phyloP scores from a whole-genome alignment of 1,140 invertebrate genomes.

The Goniozus legneri region DNA sequence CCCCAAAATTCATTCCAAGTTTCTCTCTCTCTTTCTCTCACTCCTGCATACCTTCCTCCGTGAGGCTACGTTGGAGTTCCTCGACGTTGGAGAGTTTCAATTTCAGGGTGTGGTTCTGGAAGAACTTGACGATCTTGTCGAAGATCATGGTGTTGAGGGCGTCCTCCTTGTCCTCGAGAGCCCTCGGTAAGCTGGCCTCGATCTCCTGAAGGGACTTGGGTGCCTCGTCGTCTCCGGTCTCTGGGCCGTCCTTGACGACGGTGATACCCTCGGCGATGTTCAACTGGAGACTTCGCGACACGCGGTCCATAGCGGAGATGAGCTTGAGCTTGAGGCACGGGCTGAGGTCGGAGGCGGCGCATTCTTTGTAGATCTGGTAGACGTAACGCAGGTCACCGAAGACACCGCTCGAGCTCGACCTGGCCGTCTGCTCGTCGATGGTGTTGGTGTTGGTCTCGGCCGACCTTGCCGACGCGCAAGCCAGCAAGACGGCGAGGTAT shows the following conservation, averaged over 20 bases:
- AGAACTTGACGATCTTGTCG: conserved; percentile 69
- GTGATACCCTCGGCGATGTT: conserved; percentile 68
- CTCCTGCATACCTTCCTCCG: conserved; percentile 54
- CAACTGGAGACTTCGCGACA: conserved; percentile 61
- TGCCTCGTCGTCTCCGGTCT: conserved; percentile 39
- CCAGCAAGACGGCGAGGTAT: conserved; percentile 43
- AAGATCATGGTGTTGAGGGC: conserved; percentile 71
- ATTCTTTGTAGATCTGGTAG: conserved; percentile 71
- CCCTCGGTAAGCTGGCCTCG: conserved; percentile 66
- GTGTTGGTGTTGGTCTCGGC: conserved; percentile 51
- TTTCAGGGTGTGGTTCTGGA: conserved; percentile 74
- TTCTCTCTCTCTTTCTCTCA: too few relatives aligned
- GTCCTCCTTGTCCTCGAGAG: conserved; percentile 67
- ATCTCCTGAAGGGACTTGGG: conserved; percentile 59
- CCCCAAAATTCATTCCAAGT: not conserved
- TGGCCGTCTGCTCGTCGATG: conserved; percentile 46
- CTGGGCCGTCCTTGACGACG: conserved; percentile 62
- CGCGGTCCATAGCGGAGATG: conserved; percentile 67
- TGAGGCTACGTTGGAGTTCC: conserved; percentile 60
- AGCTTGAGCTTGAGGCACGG: conserved; percentile 76
- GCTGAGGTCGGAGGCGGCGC: conserved; percentile 64
- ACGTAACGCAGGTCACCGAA: conserved; percentile 57
- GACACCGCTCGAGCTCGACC: conserved; percentile 40
- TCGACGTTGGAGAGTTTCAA: conserved; percentile 65
- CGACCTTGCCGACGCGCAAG: conserved; percentile 44